Evolutionary conservation across 2,888 invertebrate species (phyloP), one percentile per base, ranked within the genome.

Genomic region (Diarsia dahlii): DNA sequence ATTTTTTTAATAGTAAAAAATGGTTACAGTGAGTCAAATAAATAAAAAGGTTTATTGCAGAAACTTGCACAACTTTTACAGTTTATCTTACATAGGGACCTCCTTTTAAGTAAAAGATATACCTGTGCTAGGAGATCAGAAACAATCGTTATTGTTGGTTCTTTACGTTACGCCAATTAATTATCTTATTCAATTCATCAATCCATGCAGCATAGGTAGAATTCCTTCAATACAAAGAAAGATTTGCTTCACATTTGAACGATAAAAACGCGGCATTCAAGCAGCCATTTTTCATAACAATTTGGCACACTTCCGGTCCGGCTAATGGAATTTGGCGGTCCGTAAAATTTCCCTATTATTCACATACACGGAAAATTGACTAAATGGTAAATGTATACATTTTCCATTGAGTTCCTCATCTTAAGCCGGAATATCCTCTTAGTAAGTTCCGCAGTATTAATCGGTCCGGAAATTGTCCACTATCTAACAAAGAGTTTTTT

Each of bases 311-410:
- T 50, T 66, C 56, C 62, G 69, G 75, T 50, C 56, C 52, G 28
- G 2, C 76, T 81, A 79, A 85, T 85, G 77, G 82, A 81, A 87
- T 76, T 72, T 75, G 15, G 50, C 71, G 71, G 69, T 39, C 60
- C 84, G 75, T 74, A 71, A 77, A 79, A 82, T 79, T 67, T 71
- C 15, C 50, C 77, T 69, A 74, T 80, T 84, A 80, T 56, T 78
- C 82, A 76, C 63, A 72, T 71, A 76, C 39, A 63, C 65, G 71
- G 56, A 74, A 78, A 71, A 69, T 34, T 10, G n/a, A 34, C 60
- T 69, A 18, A 48, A 50, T 66, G 52, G 71, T 60, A 50, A 62
- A 78, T 75, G 45, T 58, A 63, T 63, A n/a, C 8, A 39, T 39
- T 5, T 39, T 39, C 39, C 39, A 39, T 39, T 39, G 39, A 39